Conservation (phyloP, 2,888 invertebrate genomes). For the Theretra japonica region DNA sequence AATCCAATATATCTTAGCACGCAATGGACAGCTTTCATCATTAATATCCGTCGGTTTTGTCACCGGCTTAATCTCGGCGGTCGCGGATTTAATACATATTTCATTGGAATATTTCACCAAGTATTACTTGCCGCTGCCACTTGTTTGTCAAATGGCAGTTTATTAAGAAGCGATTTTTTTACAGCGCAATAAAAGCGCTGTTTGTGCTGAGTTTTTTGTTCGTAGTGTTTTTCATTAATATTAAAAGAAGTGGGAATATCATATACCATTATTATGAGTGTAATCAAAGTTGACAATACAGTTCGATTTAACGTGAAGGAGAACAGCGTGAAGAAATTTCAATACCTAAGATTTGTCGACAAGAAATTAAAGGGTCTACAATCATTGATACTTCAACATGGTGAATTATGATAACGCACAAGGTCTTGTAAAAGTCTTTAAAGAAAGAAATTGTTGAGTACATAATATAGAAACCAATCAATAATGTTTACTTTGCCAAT, state of each 20-base stretch:
- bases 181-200: constrained; percentile 14
- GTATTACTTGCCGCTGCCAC: constrained; percentile 62
- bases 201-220: not conserved
- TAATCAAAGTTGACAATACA: no score
- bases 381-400: no score
- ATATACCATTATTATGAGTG: no score
- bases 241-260: not conserved
- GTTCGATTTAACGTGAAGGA: no score
- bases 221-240: constrained; percentile 2
- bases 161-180: constrained; percentile 52
- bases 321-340: no score
- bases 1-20: constrained; percentile 27
- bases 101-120: constrained; percentile 79
- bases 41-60: constrained; percentile 71
- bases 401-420: no score
- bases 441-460: no score
- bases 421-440: no score
- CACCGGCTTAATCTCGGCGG: constrained; percentile 71
- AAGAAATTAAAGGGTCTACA: no score
- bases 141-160: constrained; percentile 75
- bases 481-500: no score
- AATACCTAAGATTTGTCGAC: no score
- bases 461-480: no score
- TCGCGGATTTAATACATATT: constrained; percentile 81
- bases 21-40: constrained; percentile 44